Evolutionary conservation across 2,797 vertebrate genomes (phyloP).

Genomic region (Poeciliopsis turneri): DNA sequence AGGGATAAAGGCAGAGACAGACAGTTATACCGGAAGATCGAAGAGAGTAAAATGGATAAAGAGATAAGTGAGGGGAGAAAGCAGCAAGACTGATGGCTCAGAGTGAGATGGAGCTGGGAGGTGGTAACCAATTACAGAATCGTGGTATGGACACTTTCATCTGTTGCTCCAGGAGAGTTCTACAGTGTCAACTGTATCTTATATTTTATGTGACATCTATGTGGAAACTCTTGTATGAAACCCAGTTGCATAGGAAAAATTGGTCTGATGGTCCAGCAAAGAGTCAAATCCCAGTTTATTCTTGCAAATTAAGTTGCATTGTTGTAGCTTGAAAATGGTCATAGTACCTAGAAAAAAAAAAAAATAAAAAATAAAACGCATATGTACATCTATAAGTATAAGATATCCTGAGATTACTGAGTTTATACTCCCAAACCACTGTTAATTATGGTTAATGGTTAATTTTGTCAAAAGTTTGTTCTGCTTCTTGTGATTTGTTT

Average conservation of each 20-base stretch:
- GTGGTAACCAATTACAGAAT: conserved; percentile 64
- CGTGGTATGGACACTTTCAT: conserved; percentile 52
- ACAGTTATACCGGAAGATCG: conserved; percentile 2
- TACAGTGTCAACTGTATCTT: conserved; percentile 38
- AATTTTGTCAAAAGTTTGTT: neutral
- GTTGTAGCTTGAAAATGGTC: neutral
- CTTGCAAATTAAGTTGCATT: conserved; percentile 5
- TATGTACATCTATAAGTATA: no score
- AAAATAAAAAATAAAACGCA: no score
- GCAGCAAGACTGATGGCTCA: conserved; percentile 28
- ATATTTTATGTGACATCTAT: conserved; percentile 30
- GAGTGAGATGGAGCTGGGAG: conserved; percentile 44
- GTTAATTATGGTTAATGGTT: neutral
- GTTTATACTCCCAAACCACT: neutral
- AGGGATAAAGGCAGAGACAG: conserved; percentile 11
- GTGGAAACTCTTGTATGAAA: conserved; percentile 9
- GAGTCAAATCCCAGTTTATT: conserved; percentile 26
- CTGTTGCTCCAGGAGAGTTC: conserved; percentile 43
- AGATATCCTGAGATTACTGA: neutral
- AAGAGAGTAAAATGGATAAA: conserved; percentile 37
- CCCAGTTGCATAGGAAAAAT: conserved; percentile 15
- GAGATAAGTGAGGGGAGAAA: conserved; percentile 25
- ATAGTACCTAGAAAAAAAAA: neutral
- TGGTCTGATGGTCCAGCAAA: conserved; percentile 20
- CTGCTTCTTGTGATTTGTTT: neutral